These are phyloP conservation scores for Pseudonaja textilis DNA, from an alignment of 2,113 vertebrate genomes.

Conservation along the genomic window DNA sequence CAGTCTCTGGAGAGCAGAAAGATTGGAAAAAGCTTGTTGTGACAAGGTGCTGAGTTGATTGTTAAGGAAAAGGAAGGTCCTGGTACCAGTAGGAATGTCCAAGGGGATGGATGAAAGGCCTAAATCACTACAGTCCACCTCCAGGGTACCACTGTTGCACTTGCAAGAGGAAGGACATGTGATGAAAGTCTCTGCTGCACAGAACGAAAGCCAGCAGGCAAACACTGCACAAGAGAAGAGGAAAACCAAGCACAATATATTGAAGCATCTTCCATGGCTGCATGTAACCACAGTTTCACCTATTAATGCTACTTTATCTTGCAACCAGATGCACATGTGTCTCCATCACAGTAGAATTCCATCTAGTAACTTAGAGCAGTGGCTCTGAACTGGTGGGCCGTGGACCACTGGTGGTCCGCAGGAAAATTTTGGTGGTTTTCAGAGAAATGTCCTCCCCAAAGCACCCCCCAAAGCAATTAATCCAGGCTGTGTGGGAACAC, in stretches of 20 bases:
- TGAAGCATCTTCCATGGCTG: conserved; percentile 24
- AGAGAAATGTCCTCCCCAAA: too few relatives aligned
- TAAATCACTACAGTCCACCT: conserved; percentile 88
- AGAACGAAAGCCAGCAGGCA: conserved; percentile 78
- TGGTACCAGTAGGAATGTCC: conserved; percentile 82
- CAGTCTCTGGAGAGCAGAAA: conserved; percentile 87
- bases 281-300: not conserved
- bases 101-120: conserved; percentile 85
- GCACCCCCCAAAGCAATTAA: too few relatives aligned
- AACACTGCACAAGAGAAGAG: conserved; percentile 63
- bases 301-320: not conserved
- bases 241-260: conserved; percentile 13
- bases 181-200: conserved; percentile 68
- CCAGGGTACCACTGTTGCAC: conserved; percentile 80
- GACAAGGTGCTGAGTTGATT: conserved; percentile 88
- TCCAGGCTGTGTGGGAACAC: too few relatives aligned
- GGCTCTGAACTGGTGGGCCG: too few relatives aligned
- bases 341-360: too few relatives aligned
- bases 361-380: not conserved
- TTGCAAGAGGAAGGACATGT: conserved; percentile 86
- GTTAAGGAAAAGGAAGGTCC: conserved; percentile 90
- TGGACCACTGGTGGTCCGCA: too few relatives aligned
- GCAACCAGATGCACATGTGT: not conserved
- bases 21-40: conserved; percentile 83
- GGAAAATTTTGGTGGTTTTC: too few relatives aligned